phyloP scores from a whole-genome alignment of 2,888 invertebrate species.

The Scaptomyza flava region DNA sequence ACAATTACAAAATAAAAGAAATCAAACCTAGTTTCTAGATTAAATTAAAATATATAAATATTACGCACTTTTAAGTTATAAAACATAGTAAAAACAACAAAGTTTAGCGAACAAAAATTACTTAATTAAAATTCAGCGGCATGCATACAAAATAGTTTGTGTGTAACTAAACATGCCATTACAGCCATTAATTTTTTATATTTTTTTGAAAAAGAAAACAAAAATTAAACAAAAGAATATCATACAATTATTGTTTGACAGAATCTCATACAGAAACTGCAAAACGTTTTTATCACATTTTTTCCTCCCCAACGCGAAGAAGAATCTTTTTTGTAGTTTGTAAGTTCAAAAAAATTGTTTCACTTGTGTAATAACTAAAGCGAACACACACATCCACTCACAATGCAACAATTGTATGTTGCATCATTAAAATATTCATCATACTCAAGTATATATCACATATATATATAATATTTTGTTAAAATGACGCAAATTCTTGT shows the following conservation, averaged over 20 bases:
- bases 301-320: conserved; percentile 41
- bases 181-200: conserved; percentile 29
- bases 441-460: conserved; percentile 6
- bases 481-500: conserved; percentile 69
- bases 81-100: conserved; percentile 27
- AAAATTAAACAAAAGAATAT: conserved; percentile 22
- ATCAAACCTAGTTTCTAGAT: conserved; percentile 68
- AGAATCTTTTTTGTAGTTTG: conserved; percentile 60
- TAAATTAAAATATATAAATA: conserved; percentile 41
- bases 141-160: conserved; percentile 2
- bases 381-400: conserved; percentile 29
- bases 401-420: conserved; percentile 44
- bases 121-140: conserved; percentile 60
- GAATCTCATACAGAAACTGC: conserved; percentile 64
- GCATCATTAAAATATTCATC: conserved; percentile 21
- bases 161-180: conserved; percentile 33
- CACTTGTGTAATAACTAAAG: conserved; percentile 45
- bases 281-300: conserved; percentile 31
- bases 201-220: conserved; percentile 19
- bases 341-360: conserved; percentile 50
- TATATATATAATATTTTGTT: conserved; percentile 59
- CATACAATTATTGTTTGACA: conserved; percentile 26
- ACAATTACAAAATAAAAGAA: conserved; percentile 43
- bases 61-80: conserved; percentile 40
- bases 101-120: conserved; percentile 76